These are phyloP conservation scores for Crotophaga sulcirostris DNA, from an alignment of 2,113 vertebrate genomes.

Conservation along the genomic window DNA sequence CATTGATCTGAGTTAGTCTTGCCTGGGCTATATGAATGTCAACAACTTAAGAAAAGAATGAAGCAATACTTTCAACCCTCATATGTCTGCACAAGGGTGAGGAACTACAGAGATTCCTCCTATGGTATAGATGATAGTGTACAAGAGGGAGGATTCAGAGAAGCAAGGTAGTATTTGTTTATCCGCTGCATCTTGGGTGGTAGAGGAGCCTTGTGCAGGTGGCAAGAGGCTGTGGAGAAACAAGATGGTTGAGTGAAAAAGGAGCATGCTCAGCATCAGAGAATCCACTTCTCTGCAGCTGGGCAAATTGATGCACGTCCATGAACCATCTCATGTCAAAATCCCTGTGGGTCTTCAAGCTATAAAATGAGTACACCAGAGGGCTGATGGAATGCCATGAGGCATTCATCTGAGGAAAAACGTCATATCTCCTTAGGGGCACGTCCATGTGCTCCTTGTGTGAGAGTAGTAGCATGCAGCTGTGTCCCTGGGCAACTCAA, in stretches of 20 bases:
- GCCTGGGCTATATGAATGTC: background rate
- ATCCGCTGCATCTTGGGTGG: background rate
- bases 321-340: background rate
- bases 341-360: background rate
- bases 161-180: background rate
- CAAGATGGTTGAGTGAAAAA: background rate
- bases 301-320: background rate
- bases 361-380: background rate
- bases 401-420: background rate
- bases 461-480: background rate
- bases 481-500: background rate
- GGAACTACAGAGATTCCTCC: background rate
- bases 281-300: background rate
- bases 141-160: background rate
- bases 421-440: background rate
- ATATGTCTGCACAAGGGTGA: background rate
- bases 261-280: background rate
- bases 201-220: background rate
- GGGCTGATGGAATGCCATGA: background rate
- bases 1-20: constrained; percentile 10
- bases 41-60: background rate
- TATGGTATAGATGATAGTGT: background rate
- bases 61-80: background rate
- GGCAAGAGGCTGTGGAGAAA: background rate
- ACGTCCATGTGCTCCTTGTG: background rate